These are phyloP conservation scores for Erpornis zantholeuca DNA, from an alignment of 2,113 vertebrate genomes.

Conservation along the genomic window DNA sequence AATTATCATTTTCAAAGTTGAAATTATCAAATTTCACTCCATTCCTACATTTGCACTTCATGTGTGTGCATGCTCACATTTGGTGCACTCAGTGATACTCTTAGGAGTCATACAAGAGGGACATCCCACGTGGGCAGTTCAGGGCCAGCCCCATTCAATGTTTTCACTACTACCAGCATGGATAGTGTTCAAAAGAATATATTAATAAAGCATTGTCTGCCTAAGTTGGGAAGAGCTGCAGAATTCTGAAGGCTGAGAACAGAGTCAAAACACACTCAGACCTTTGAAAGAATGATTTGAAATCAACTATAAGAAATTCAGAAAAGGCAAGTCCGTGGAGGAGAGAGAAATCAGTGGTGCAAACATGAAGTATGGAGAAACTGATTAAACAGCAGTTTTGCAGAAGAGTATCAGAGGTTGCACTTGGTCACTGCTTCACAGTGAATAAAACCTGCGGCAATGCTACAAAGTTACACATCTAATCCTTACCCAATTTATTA, in stretches of 20 bases:
- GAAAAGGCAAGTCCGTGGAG: background rate
- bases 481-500: background rate
- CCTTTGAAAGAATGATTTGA: background rate
- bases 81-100: background rate
- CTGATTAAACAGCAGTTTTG: background rate
- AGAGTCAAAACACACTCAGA: background rate
- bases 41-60: background rate
- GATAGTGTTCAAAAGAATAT: background rate
- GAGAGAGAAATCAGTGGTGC: background rate
- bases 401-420: background rate
- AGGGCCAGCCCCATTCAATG: background rate
- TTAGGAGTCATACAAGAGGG: accelerated
- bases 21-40: background rate
- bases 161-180: background rate
- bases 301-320: background rate
- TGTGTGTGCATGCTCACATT: background rate
- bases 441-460: background rate
- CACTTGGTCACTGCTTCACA: background rate
- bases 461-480: background rate
- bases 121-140: background rate
- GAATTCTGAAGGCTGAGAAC: background rate
- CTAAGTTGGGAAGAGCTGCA: background rate
- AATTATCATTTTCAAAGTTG: background rate
- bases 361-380: background rate
- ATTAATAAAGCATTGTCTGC: background rate